Evolutionary conservation across 2,113 vertebrate species (phyloP).

Genomic region (Thamnaconus septentrionalis): DNA sequence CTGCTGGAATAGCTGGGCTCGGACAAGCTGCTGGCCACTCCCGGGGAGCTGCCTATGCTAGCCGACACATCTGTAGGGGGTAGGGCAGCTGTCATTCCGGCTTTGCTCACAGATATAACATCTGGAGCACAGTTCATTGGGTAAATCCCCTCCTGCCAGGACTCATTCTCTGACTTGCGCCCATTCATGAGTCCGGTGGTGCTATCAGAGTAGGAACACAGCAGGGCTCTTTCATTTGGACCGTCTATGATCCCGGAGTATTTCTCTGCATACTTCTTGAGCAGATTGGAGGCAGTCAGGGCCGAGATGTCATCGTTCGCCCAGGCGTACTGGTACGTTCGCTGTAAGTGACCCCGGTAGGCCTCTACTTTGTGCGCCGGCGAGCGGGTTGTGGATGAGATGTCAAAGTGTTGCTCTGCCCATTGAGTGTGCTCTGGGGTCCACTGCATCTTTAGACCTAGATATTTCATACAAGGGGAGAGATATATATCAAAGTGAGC

Average conservation of each 20-base stretch:
- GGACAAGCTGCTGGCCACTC: constrained; percentile 91
- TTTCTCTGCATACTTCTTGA: constrained; percentile 99
- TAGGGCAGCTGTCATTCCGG: constrained; percentile 90
- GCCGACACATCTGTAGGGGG: constrained; percentile 91
- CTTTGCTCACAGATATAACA: constrained; percentile 92
- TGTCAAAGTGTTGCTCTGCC: constrained; percentile 99
- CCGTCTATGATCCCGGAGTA: constrained; percentile 98
- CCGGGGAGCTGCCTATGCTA: constrained; percentile 92
- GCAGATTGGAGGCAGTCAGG: constrained; percentile 95
- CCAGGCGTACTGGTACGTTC: constrained; percentile 98
- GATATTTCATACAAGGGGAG: constrained; percentile 55
- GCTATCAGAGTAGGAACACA: constrained; percentile 91
- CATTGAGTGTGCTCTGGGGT: constrained; percentile 99
- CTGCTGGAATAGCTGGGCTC: constrained; percentile 94
- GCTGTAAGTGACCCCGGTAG: constrained; percentile 94
- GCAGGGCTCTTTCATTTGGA: constrained; percentile 87
- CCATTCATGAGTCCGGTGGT: constrained; percentile 89
- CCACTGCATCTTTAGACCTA: constrained; percentile 99
- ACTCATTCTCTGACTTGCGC: constrained; percentile 92
- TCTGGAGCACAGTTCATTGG: constrained; percentile 96
- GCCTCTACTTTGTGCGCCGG: constrained; percentile 98
- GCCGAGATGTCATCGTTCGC: constrained; percentile 99
- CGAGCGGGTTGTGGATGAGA: constrained; percentile 95
- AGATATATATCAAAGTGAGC: constrained; percentile 22
- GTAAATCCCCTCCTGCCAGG: constrained; percentile 97